Evolutionary conservation across 2,113 vertebrate species (phyloP), one percentile per base, ranked within the genome.

Genomic region (Poeciliopsis prolifica): DNA sequence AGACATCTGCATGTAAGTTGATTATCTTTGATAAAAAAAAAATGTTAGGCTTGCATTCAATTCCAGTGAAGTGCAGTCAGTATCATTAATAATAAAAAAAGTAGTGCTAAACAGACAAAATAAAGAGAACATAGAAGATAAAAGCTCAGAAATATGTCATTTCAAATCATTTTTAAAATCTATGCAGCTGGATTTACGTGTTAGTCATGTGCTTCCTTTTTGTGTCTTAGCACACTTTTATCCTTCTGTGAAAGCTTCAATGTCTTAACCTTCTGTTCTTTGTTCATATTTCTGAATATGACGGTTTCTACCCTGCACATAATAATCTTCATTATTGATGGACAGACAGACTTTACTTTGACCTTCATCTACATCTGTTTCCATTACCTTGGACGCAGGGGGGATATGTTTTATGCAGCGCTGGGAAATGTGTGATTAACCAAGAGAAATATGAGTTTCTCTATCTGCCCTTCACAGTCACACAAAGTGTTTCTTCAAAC

Each of bases 341-440:
- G 37, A 75, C 79, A 81, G 65, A 74, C 17, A 19, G 73, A 80
- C 83, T 88, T 90, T 29, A 31, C 78, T 78, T 73, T 86, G 89
- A 89, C 90, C 85, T 85, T 88, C 69, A 78, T 35, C 54, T 42
- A 40, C 70, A 77, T 84, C 75, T 62, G 67, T 85, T 72, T 85
- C 75, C 60, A 81, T 88, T 80, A 71, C 63, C 68, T 75, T 75
- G 29, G 74, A 86, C 11, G 2, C 40, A 28, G 0, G 14, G 22
- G n/a, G 44, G 72, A 74, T 83, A 68, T 80, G 69, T 84, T 70
- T 61, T 72, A 67, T 67, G 84, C 79, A 73, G 33, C 61, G 24
- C 65, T 28, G 65, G 76, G 74, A 68, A 74, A 86, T n/a, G 22
- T 81, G 79, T 79, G 68, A 84, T 79, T 80, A 68, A 71, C 86